Evolutionary conservation across 2,797 vertebrate genomes (phyloP).

Genomic region (Helicolenus hilgendorfi): DNA sequence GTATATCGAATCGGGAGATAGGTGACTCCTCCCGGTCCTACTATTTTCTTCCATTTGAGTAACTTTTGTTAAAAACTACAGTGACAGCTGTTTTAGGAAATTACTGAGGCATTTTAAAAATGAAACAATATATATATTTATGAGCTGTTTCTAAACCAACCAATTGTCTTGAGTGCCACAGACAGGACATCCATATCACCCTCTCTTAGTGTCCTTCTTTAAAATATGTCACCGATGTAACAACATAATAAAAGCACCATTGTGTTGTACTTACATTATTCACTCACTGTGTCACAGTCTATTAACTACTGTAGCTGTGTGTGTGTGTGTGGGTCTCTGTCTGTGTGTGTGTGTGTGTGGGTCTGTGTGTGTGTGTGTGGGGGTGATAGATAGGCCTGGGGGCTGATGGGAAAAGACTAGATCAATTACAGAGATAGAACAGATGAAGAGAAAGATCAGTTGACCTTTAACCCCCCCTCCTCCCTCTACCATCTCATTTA

Average conservation of each 20-base stretch:
- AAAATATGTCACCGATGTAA: slow-evolving; percentile 1
- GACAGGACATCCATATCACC: not conserved
- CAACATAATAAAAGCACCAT: slow-evolving; percentile 31
- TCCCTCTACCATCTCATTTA: slow-evolving; percentile 33
- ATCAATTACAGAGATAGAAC: slow-evolving; percentile 84
- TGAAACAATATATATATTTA: not conserved
- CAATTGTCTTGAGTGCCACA: not conserved
- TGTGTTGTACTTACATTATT: slow-evolving; percentile 24
- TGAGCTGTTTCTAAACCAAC: not conserved
- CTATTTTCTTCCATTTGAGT: no score
- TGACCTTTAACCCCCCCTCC: slow-evolving; percentile 78
- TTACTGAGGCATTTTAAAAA: not conserved
- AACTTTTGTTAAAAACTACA: not conserved
- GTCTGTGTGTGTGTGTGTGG: not conserved
- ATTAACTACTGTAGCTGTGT: slow-evolving; percentile 9
- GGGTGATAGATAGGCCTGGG: slow-evolving; percentile 43
- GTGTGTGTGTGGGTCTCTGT: slow-evolving; percentile 2
- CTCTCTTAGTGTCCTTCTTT: not conserved
- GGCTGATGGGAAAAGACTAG: slow-evolving; percentile 82
- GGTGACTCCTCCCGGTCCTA: no score
- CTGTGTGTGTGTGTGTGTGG: not conserved
- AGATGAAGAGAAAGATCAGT: slow-evolving; percentile 71
- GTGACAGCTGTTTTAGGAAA: not conserved
- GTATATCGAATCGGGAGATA: no score
- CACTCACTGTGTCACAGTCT: slow-evolving; percentile 24